Percentiles rank a stretch among this genome's conserved stretches.
phyloP scores from a whole-genome alignment of 2,113 vertebrate genomes.

The Herpetotheres cachinnans region DNA sequence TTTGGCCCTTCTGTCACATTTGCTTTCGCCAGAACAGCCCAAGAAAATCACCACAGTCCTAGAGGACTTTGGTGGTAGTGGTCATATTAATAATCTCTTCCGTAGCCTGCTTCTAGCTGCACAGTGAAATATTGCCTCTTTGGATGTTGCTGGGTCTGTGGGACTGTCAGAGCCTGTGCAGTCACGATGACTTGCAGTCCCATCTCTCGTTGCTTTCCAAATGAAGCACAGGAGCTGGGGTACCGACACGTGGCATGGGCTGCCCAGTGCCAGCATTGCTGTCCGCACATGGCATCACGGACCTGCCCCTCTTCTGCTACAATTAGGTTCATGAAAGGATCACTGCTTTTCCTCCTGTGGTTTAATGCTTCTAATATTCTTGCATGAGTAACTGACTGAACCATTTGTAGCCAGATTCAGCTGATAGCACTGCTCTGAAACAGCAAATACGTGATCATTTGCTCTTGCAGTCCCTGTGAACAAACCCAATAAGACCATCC shows the following conservation, averaged over 20 bases:
- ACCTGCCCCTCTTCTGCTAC: background rate
- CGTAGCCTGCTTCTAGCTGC: background rate
- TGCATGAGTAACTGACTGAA: background rate
- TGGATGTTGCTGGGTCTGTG: background rate
- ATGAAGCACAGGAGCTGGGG: background rate
- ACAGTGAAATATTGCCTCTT: background rate
- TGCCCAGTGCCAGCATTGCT: background rate
- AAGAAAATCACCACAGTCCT: background rate
- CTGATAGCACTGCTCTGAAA: background rate
- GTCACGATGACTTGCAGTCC: no score
- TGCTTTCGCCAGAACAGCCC: background rate
- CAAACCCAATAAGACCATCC: background rate
- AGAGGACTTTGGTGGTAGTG: background rate
- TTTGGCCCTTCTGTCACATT: background rate
- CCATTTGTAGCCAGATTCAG: background rate
- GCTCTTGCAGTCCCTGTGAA: background rate
- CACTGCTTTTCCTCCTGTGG: background rate
- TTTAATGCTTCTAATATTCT: background rate
- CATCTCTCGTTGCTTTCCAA: background rate
- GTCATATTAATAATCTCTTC: background rate
- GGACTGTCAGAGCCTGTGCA: background rate
- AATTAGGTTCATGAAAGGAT: background rate
- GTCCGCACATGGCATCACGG: accelerated
- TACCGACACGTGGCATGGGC: background rate
- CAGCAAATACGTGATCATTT: background rate